These are phyloP conservation scores for Tinamus major DNA, from an alignment of 2,797 vertebrate genomes.

Conservation along the genomic window DNA sequence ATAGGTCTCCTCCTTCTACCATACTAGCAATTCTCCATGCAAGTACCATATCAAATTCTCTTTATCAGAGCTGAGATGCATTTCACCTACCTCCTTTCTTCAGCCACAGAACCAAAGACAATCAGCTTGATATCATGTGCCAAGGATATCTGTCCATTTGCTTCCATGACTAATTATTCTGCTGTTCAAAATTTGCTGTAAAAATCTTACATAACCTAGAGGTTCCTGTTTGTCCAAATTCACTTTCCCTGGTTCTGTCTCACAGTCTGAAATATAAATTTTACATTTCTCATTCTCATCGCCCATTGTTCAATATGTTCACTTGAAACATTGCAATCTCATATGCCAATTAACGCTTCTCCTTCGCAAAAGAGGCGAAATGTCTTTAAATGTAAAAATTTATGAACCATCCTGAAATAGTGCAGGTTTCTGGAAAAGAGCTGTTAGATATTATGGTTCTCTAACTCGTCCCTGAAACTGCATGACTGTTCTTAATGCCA, in stretches of 20 bases:
- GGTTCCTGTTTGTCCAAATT: background rate
- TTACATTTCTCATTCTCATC: background rate
- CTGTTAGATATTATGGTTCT: background rate
- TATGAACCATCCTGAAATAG: background rate
- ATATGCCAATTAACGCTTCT: background rate
- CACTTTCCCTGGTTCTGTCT: background rate
- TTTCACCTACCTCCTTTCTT: background rate
- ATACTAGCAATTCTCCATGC: background rate
- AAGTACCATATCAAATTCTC: background rate
- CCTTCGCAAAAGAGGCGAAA: background rate
- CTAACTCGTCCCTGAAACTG: background rate
- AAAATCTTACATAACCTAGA: background rate
- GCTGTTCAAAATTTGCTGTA: background rate
- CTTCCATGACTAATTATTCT: background rate
- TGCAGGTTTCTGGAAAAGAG: background rate
- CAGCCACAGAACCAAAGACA: background rate
- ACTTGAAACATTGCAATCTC: background rate
- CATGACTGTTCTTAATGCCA: background rate
- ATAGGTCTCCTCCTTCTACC: background rate
- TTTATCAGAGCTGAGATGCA: background rate
- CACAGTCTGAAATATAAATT: background rate
- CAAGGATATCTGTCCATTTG: background rate
- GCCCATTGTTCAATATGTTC: background rate
- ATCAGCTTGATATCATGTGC: background rate
- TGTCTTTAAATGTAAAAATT: background rate